Conservation (phyloP, 2,797 vertebrate genomes). For the Danio kyathit region DNA sequence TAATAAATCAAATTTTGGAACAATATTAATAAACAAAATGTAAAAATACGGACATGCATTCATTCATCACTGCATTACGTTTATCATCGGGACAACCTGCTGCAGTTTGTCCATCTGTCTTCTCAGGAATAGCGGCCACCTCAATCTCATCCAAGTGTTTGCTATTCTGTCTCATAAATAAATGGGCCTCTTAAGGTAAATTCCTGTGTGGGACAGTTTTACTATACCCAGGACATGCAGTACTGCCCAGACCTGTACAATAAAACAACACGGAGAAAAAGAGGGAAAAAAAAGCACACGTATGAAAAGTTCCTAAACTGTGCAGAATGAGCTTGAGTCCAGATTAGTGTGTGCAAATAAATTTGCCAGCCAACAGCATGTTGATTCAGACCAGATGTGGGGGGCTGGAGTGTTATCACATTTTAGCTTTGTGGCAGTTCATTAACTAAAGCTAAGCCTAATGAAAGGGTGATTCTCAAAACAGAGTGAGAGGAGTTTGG, state of each 20-base stretch:
- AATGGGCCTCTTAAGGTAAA: constrained; percentile 53
- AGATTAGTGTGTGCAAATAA: constrained; percentile 67
- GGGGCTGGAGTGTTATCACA: constrained; percentile 65
- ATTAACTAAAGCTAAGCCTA: constrained; percentile 44
- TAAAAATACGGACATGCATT: constrained; percentile 16
- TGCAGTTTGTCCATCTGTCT: constrained; percentile 32
- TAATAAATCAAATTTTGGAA: background rate
- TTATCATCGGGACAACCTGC: constrained; percentile 15
- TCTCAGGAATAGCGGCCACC: background rate
- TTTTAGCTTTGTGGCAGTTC: constrained; percentile 46
- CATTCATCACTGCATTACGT: constrained; percentile 1
- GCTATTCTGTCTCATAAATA: constrained; percentile 46
- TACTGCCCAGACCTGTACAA: constrained; percentile 18
- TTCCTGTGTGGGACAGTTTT: constrained; percentile 55
- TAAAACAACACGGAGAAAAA: constrained; percentile 54
- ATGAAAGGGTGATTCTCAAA: constrained; percentile 47
- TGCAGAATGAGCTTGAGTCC: constrained; percentile 53
- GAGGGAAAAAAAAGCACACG: constrained; percentile 33
- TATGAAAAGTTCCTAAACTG: constrained; percentile 38
- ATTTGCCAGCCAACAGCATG: constrained; percentile 70
- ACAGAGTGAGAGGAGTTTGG: constrained; percentile 15
- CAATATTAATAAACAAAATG: background rate
- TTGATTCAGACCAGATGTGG: constrained; percentile 75
- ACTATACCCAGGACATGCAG: constrained; percentile 47
- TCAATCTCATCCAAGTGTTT: constrained; percentile 46